phyloP scores from a whole-genome alignment of 2,888 invertebrate species.

The Mechanitis messenoides region DNA sequence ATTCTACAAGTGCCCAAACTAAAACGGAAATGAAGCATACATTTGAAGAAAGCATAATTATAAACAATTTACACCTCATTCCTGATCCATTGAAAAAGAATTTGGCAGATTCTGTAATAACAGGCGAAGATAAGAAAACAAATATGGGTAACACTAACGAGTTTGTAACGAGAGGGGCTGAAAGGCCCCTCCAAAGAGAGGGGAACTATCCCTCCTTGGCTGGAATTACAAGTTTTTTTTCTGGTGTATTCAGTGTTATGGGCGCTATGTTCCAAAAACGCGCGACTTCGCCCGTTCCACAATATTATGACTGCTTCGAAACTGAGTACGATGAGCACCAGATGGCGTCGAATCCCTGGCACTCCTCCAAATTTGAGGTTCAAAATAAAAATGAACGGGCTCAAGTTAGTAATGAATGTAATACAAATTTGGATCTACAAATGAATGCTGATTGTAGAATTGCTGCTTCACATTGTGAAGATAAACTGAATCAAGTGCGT shows the following conservation, averaged over 20 bases:
- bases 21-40: conserved; percentile 47
- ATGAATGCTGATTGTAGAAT: conserved; percentile 47
- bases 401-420: conserved; percentile 35
- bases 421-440: conserved; percentile 40
- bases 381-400: conserved; percentile 57
- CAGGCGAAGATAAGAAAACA: conserved; percentile 32
- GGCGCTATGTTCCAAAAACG: conserved; percentile 53
- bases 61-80: conserved; percentile 52
- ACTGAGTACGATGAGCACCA: conserved; percentile 35
- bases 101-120: conserved; percentile 57
- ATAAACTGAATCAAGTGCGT: conserved; percentile 54
- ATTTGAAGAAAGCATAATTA: conserved; percentile 46
- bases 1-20: conserved; percentile 46
- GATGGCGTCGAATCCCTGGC: conserved; percentile 51
- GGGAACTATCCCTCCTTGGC: conserved; percentile 38
- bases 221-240: conserved; percentile 54
- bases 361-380: conserved; percentile 49
- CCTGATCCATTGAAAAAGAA: conserved; percentile 63
- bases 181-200: conserved; percentile 29
- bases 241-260: conserved; percentile 56
- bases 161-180: conserved; percentile 16
- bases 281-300: conserved; percentile 39
- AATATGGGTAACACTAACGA: conserved; percentile 28
- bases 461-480: conserved; percentile 55
- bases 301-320: conserved; percentile 49